Conservation (phyloP, 2,797 vertebrate genomes). For the Oreochromis grahami region DNA sequence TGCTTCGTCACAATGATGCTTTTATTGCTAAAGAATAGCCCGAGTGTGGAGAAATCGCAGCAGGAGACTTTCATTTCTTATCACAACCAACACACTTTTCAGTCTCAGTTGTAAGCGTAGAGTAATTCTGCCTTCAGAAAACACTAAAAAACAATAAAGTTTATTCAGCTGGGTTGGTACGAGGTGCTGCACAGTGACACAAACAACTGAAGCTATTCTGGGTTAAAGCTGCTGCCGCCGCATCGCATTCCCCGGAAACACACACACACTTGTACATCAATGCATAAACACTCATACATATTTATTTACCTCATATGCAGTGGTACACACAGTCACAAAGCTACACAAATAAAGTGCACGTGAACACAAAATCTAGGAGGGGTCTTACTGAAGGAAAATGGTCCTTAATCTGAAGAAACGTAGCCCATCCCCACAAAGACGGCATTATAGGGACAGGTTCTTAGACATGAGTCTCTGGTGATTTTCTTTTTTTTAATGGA, state of each 20-base stretch:
- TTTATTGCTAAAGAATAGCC: conserved; percentile 13
- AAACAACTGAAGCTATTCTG: conserved; percentile 11
- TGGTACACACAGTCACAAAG: neutral
- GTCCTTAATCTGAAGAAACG: neutral
- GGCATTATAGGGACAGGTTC: neutral
- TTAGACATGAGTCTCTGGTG: conserved; percentile 7
- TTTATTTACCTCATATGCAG: neutral
- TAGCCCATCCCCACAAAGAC: neutral
- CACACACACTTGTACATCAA: neutral
- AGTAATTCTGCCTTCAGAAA: conserved; percentile 9
- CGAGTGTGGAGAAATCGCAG: conserved; percentile 4
- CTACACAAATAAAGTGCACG: neutral
- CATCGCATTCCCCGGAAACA: neutral
- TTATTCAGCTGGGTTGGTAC: conserved; percentile 28
- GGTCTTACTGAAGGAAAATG: neutral
- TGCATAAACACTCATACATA: neutral
- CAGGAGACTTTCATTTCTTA: conserved; percentile 6
- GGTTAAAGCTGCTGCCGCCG: neutral
- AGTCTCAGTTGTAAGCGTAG: neutral
- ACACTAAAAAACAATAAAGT: conserved; percentile 21
- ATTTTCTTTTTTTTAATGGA: conserved; percentile 26
- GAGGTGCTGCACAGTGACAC: neutral
- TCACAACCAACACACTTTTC: conserved; percentile 17
- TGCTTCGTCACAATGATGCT: neutral
- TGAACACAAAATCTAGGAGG: neutral